Evolutionary conservation across 2,888 invertebrate species (phyloP).

Genomic region (Acronicta alni): DNA sequence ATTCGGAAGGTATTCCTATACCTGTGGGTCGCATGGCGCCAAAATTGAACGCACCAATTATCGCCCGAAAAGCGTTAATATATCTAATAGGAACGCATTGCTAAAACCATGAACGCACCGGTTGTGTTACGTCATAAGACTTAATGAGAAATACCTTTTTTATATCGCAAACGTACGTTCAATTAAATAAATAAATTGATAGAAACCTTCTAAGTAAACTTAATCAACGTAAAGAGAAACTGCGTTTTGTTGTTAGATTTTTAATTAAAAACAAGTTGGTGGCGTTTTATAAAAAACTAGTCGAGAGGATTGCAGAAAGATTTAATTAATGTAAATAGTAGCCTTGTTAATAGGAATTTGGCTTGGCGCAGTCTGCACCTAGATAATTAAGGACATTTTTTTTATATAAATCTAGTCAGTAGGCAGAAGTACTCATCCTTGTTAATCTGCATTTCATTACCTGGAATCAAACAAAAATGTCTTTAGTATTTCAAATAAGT

Average conservation of each 20-base stretch:
- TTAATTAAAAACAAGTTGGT: too few relatives aligned
- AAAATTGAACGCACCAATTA: conserved; percentile 56
- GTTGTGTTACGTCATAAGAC: conserved; percentile 36
- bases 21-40: conserved; percentile 55
- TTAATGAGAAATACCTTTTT: conserved; percentile 18
- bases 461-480: conserved; percentile 43
- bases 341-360: too few relatives aligned
- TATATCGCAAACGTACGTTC: background rate
- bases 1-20: conserved; percentile 2
- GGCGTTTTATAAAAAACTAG: background rate
- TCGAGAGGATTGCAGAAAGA: too few relatives aligned
- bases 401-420: too few relatives aligned
- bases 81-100: conserved; percentile 45
- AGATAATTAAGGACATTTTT: too few relatives aligned
- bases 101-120: conserved; percentile 33
- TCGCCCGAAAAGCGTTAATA: conserved; percentile 37
- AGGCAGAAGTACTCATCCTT: conserved; percentile 1
- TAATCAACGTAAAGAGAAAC: background rate
- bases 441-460: conserved; percentile 30
- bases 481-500: too few relatives aligned
- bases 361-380: too few relatives aligned
- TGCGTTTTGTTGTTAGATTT: background rate
- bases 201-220: conserved; percentile 1
- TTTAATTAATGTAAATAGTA: too few relatives aligned
- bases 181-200: conserved; percentile 2